Base-by-base conservation (phyloP, 2,113 vertebrate genomes). In the Nematolebias whitei region DNA sequence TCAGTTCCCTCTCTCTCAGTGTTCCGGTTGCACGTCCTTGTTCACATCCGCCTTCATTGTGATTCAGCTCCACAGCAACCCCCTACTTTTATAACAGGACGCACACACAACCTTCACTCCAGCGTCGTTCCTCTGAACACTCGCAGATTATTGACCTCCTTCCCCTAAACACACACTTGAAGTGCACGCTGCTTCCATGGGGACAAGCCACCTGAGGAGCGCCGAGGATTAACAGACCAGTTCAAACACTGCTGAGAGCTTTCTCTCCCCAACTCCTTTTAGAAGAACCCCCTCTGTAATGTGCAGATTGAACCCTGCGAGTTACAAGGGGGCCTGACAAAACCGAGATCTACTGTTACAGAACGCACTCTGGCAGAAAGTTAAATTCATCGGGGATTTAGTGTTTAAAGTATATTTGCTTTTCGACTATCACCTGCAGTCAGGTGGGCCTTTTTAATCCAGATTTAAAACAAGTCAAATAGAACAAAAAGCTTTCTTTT, bases 131-230 rank as follows among this genome's bases (percentile, higher is more conserved):
- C 60, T 54, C n/a, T 53, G 65, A 41, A 51, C 70, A 63, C 57
- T 47, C 35, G 32, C 56, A 15, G 26, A 68, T 79, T 73, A 68
- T 71, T 77, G 73, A 79, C 83, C 79, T 75, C 67, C 52, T 64
- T 71, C 60, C 38, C 38, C 38, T 66, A 57, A 68, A 68, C 68
- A 68, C 61, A 29, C 68, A 75, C 68, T 45, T 52, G 22, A 32
- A 49, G 74, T 14, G 58, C 73, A 75, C 73, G 63, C 41, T 65
- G 83, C 83, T 75, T 74, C 78, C 53, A 83, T 80, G 75, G 85
- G 87, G 84, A 89, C 75, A 16, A 85, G 79, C 84, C 82, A 87
- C 87, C 88, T 91, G 84, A 86, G 78, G 88, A 84, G 87, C 32
- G 48, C 56, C 55, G 62, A 52, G 76, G 85, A 88, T 91, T 89